Percentiles rank a stretch among this genome's conserved stretches.
phyloP scores from a whole-genome alignment of 2,888 invertebrate species.

The Poecilobothrus nobilitatus region DNA sequence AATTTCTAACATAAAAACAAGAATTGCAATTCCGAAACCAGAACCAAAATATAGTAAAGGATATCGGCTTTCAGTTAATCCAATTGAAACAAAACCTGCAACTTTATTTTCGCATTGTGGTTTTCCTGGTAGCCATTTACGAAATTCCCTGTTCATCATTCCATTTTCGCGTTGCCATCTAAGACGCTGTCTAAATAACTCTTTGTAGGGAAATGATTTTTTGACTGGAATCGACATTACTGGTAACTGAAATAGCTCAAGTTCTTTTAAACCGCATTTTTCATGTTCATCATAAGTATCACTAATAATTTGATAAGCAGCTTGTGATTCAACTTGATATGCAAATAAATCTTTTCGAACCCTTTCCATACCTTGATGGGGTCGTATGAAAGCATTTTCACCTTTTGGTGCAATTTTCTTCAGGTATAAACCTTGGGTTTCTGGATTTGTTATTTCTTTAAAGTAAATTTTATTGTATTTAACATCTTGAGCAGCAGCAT shows the following conservation, averaged over 20 bases:
- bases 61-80: slow-evolving; percentile 49
- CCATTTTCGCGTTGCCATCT: slow-evolving; percentile 55
- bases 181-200: slow-evolving; percentile 48
- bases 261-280: slow-evolving; percentile 53
- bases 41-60: slow-evolving; percentile 43
- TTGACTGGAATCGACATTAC: slow-evolving; percentile 49
- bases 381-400: slow-evolving; percentile 47
- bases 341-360: slow-evolving; percentile 51
- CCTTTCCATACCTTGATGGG: slow-evolving; percentile 48
- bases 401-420: slow-evolving; percentile 51
- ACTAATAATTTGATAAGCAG: slow-evolving; percentile 54
- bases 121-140: slow-evolving; percentile 49
- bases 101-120: slow-evolving; percentile 47
- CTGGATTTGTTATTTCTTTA: slow-evolving; percentile 49
- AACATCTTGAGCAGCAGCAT: slow-evolving; percentile 52
- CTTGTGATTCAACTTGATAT: slow-evolving; percentile 52
- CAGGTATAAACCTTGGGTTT: slow-evolving; percentile 47
- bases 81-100: slow-evolving; percentile 49
- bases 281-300: slow-evolving; percentile 54
- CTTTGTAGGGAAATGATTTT: slow-evolving; percentile 51
- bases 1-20: slow-evolving; percentile 29
- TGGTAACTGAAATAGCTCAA: slow-evolving; percentile 52
- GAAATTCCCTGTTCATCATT: slow-evolving; percentile 46
- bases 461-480: slow-evolving; percentile 53
- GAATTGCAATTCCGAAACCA: slow-evolving; percentile 30